Conservation (phyloP, 2,113 vertebrate species). For the Oncorhynchus tshawytscha region DNA sequence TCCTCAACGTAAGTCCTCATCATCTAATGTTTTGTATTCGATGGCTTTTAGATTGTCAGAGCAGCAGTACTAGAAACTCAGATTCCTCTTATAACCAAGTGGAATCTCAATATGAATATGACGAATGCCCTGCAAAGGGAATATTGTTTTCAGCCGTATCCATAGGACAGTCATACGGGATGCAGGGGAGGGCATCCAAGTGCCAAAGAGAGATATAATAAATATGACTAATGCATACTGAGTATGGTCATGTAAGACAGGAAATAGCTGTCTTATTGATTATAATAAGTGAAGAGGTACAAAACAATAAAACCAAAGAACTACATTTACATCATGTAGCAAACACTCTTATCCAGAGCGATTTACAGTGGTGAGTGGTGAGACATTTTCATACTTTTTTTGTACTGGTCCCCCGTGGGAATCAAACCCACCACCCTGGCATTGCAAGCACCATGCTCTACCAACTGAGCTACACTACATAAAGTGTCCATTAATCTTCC, state of each 20-base stretch:
- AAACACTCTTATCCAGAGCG: too few relatives aligned
- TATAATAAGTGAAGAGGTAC: too few relatives aligned
- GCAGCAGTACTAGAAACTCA: conserved; percentile 5
- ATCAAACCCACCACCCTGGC: too few relatives aligned
- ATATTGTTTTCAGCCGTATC: not conserved
- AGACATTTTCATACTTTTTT: too few relatives aligned
- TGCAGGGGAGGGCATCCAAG: not conserved
- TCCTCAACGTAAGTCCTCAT: conserved; percentile 9
- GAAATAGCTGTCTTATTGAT: too few relatives aligned
- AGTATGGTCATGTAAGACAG: too few relatives aligned
- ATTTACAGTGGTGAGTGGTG: too few relatives aligned
- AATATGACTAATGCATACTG: not conserved
- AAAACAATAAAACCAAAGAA: not conserved
- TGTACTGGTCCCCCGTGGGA: too few relatives aligned
- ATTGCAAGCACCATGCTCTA: too few relatives aligned
- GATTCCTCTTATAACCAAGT: not conserved
- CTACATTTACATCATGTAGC: too few relatives aligned
- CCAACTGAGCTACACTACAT: too few relatives aligned
- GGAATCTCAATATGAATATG: conserved; percentile 12
- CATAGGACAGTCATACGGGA: not conserved
- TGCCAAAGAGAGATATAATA: not conserved
- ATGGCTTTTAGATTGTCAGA: not conserved
- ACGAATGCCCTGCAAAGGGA: not conserved
- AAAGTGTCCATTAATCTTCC: too few relatives aligned
- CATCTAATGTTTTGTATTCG: conserved; percentile 7